phyloP scores from a whole-genome alignment of 2,888 invertebrate species.

The Trichopria drosophilae region DNA sequence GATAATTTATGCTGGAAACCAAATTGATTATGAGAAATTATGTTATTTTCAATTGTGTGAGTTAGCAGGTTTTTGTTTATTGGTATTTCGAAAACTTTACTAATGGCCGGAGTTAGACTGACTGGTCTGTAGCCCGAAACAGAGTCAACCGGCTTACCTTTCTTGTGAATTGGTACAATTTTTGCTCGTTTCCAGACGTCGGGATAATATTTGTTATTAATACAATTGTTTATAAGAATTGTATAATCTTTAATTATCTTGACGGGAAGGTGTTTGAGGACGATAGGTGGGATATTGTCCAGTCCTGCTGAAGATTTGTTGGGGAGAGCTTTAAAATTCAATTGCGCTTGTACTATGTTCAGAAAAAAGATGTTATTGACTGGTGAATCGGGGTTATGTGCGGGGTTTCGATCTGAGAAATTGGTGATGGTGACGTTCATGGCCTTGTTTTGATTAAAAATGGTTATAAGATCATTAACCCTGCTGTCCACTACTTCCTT shows the following conservation, averaged over 20 bases:
- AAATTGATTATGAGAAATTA: slow-evolving; percentile 9
- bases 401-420: slow-evolving; percentile 3
- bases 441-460: not conserved
- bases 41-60: not conserved
- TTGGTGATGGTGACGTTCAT: slow-evolving; percentile 1
- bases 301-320: not conserved
- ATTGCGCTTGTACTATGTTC: not conserved
- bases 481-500: not conserved
- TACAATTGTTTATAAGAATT: slow-evolving; percentile 8
- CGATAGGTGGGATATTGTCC: slow-evolving; percentile 9
- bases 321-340: not conserved
- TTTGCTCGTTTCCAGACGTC: not conserved
- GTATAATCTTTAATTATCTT: slow-evolving; percentile 12
- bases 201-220: slow-evolving; percentile 5
- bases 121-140: slow-evolving; percentile 8
- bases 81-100: slow-evolving; percentile 10
- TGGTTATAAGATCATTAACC: not conserved
- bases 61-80: not conserved
- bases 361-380: slow-evolving; percentile 1
- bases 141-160: not conserved
- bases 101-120: slow-evolving; percentile 2
- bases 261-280: no score
- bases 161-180: slow-evolving; percentile 12
- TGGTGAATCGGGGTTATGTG: not conserved
- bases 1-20: slow-evolving; percentile 4